Evolutionary conservation across 2,888 invertebrate genomes (phyloP).

Genomic region (Miltochrista miniata): DNA sequence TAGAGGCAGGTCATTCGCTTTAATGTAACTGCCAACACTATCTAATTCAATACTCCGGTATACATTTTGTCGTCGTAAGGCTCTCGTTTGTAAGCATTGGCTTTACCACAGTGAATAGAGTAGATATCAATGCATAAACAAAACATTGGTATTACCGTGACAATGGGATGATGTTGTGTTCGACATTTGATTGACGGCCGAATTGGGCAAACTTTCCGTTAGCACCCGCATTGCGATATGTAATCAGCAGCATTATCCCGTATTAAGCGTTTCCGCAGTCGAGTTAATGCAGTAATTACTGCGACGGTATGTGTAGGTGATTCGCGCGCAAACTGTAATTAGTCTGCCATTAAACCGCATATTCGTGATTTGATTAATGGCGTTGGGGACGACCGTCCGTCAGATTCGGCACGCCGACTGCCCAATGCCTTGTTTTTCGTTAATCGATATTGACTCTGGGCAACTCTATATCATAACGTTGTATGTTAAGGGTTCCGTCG

Average conservation of each 20-base stretch:
- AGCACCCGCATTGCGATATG: conserved; percentile 59
- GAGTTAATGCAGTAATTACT: conserved; percentile 63
- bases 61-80: no score
- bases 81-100: background rate
- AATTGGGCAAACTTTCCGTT: conserved; percentile 50
- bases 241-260: conserved; percentile 59
- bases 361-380: conserved; percentile 77
- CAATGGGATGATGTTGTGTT: conserved; percentile 42
- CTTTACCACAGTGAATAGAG: background rate
- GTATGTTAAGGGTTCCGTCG: conserved; percentile 10
- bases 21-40: background rate
- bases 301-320: conserved; percentile 56
- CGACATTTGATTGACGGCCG: conserved; percentile 54
- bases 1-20: background rate
- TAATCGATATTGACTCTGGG: conserved; percentile 44
- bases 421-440: conserved; percentile 53
- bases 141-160: conserved; percentile 32
- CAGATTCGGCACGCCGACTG: conserved; percentile 36
- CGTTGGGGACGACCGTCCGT: conserved; percentile 42
- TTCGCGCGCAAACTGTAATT: conserved; percentile 73
- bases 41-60: no score
- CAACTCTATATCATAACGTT: conserved; percentile 35
- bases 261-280: conserved; percentile 57
- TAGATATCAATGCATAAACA: conserved; percentile 4
- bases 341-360: conserved; percentile 77